Evolutionary conservation across 2,797 vertebrate genomes (phyloP).

Genomic region (Siniperca scherzeri): DNA sequence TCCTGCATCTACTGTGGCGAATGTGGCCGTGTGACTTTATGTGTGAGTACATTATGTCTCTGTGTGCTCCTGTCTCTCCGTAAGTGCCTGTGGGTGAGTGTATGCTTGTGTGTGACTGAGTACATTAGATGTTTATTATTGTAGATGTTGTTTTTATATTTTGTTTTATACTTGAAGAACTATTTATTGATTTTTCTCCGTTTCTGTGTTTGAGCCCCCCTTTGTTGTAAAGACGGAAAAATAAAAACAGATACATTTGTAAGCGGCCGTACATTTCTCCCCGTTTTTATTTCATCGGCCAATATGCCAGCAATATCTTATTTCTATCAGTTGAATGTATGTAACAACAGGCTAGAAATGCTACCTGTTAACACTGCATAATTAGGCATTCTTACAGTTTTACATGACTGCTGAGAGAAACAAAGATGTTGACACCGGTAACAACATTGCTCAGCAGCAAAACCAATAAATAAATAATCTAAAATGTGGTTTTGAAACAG

Average conservation of each 20-base stretch:
- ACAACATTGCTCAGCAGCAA: not conserved
- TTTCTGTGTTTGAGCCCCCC: constrained; percentile 27
- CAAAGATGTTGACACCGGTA: not conserved
- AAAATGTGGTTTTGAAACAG: constrained; percentile 24
- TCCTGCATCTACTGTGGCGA: constrained; percentile 55
- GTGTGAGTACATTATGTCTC: constrained; percentile 34
- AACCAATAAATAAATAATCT: not conserved
- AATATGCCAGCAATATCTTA: constrained; percentile 18
- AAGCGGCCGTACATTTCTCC: not conserved
- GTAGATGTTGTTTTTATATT: constrained; percentile 36
- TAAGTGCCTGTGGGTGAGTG: constrained; percentile 28
- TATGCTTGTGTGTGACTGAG: constrained; percentile 47
- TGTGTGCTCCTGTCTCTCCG: constrained; percentile 36
- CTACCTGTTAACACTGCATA: constrained; percentile 1
- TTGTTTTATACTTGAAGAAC: constrained; percentile 45
- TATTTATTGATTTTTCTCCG: constrained; percentile 58
- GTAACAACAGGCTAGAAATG: not conserved
- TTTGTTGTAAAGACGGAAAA: constrained; percentile 39
- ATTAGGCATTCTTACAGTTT: not conserved
- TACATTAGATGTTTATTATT: constrained; percentile 46
- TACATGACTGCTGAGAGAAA: constrained; percentile 15
- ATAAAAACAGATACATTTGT: constrained; percentile 54
- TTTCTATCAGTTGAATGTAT: constrained; percentile 11
- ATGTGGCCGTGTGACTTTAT: constrained; percentile 51
- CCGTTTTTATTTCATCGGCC: constrained; percentile 20